Evolutionary conservation across 2,797 vertebrate species (phyloP), one percentile per base, ranked within the genome.

Genomic region (Garrulus glandarius): DNA sequence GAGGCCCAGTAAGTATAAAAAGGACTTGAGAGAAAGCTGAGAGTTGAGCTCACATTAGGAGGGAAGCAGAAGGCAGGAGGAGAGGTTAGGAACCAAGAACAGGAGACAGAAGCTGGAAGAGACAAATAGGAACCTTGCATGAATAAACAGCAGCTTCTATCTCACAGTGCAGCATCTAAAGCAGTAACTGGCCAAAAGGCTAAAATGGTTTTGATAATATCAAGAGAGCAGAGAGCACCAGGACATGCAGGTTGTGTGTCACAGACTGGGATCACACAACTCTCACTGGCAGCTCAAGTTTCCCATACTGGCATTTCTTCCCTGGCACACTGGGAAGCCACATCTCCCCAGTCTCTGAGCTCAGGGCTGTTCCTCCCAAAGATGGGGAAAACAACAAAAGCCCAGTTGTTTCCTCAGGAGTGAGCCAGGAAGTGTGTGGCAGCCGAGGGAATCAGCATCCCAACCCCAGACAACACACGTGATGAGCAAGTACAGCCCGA

Each of bases 21-120:
- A 97, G 95, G 59, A 90, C 93, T 97, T 60, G 95, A 97, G 94
- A 98, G 96, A 97, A 95, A 98, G 97, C 96, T 94, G 95, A 97
- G 97, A 97, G 96, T 98, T 96, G 97, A 98, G 97, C 96, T 98
- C 98, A 97, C 98, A 89, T 97, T 97, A 98, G 98, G 96, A 98
- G 96, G 96, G 97, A 98, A 98, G 98, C 97, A 95, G 98, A 98
- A 98, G 97, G 98, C 98, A 98, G 98, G 98, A 98, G 97, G 88
- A 98, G 97, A 98, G 96, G 97, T 98, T 98, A 98, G 98, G 98
- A 98, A 97, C 98, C 98, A 44, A 98, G 98, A 97, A 64, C 98
- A 98, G 98, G 97, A 98, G 96, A 97, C 98, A 98, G 97, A 98
- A 97, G 98, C 98, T 98, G 98, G 97, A 98, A 98, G 95, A 98